Evolutionary conservation across 2,888 invertebrate genomes (phyloP).

Genomic region (Tethea ocularis): DNA sequence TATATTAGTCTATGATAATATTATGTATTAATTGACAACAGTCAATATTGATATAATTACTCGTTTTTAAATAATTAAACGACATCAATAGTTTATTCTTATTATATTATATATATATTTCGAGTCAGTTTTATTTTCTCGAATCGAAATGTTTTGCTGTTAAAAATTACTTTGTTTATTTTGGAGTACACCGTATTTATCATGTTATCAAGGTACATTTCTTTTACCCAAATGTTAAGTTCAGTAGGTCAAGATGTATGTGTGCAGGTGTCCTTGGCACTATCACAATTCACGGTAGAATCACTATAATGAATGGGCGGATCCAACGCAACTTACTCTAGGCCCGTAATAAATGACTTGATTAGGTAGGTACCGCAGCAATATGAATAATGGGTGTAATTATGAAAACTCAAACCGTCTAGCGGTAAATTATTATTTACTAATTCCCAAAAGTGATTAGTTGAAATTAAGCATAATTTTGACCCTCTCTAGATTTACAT

Average conservation of each 20-base stretch:
- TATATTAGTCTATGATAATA: too few species aligned
- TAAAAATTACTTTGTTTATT: neutral
- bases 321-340: slow-evolving; percentile 19
- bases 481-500: too few species aligned
- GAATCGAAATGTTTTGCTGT: neutral
- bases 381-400: slow-evolving; percentile 33
- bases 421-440: slow-evolving; percentile 28
- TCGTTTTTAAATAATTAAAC: too few species aligned
- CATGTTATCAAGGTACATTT: neutral
- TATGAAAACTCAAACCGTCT: slow-evolving; percentile 19
- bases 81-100: too few species aligned
- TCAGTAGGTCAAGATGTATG: neutral
- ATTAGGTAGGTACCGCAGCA: slow-evolving; percentile 24
- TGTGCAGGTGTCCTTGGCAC: neutral
- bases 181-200: neutral
- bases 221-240: neutral
- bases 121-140: too few species aligned
- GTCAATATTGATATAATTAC: too few species aligned
- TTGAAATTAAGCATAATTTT: slow-evolving; percentile 11
- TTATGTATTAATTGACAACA: too few species aligned
- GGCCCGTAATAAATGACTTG: slow-evolving; percentile 29
- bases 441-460: neutral
- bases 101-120: too few species aligned
- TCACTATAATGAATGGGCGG: slow-evolving; percentile 25
- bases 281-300: slow-evolving; percentile 23